Conservation (phyloP, 2,888 invertebrate species). For the Scaptomyza flava region DNA sequence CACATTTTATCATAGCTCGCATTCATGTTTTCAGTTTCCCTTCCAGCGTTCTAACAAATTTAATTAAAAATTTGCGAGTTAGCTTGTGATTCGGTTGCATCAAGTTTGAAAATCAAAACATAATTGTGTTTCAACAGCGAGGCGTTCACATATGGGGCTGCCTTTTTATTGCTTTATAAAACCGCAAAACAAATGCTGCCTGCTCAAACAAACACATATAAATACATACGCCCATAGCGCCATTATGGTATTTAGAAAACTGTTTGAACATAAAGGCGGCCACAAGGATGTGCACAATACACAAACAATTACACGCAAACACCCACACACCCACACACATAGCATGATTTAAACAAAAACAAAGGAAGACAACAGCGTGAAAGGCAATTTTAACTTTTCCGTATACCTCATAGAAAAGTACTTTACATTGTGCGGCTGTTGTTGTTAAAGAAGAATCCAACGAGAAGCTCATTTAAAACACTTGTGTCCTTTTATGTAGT, state of each 20-base stretch:
- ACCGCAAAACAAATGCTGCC: conserved; percentile 70
- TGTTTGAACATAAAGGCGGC: conserved; percentile 38
- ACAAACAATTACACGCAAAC: conserved; percentile 34
- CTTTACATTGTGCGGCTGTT: conserved; percentile 51
- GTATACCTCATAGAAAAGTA: conserved; percentile 74
- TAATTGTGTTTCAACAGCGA: conserved; percentile 34
- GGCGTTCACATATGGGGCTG: conserved; percentile 74
- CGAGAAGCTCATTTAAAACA: conserved; percentile 48
- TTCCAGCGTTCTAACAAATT: conserved; percentile 37
- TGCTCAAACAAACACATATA: conserved; percentile 24
- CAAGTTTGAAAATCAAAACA: conserved; percentile 16
- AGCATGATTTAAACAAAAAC: conserved; percentile 21
- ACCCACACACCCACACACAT: conserved; percentile 12
- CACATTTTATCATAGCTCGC: neutral
- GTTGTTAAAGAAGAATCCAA: conserved; percentile 18
- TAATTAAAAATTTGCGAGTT: conserved; percentile 56
- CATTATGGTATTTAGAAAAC: conserved; percentile 26
- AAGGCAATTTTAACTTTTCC: conserved; percentile 76
- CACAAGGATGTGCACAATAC: conserved; percentile 27
- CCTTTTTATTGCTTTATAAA: conserved; percentile 79
- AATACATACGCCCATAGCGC: conserved; percentile 29
- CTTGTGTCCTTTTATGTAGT: conserved; percentile 49
- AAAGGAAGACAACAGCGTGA: conserved; percentile 40
- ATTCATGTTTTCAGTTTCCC: neutral
- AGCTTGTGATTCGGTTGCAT: conserved; percentile 20